A percentile compares a stretch with the other conserved stretches of the same genome.
These are phyloP conservation scores for Rhimphoctona megacephalus DNA, from an alignment of 2,888 invertebrate genomes.

Conservation along the genomic window DNA sequence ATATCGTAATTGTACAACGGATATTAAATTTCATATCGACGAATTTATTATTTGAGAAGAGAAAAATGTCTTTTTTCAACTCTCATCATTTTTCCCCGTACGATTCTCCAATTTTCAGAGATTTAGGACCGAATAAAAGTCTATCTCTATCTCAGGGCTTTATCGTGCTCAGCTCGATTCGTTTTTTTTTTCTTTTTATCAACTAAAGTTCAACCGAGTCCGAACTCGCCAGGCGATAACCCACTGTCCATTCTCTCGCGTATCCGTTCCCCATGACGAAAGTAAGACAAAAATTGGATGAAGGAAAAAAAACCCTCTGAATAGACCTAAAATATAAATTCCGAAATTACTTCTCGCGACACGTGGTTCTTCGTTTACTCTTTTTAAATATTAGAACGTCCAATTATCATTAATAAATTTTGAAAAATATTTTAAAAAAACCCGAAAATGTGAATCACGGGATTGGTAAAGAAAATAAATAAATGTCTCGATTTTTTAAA, in stretches of 20 bases:
- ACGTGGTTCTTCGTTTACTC: neutral
- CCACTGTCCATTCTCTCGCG: constrained; percentile 71
- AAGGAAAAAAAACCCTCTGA: neutral
- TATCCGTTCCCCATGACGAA: constrained; percentile 34
- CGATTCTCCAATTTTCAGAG: constrained; percentile 7
- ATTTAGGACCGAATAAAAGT: constrained; percentile 37
- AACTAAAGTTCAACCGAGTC: constrained; percentile 76
- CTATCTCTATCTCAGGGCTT: constrained; percentile 48
- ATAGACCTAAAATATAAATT: constrained; percentile 46
- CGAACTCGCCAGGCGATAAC: constrained; percentile 77
- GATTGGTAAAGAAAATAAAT: neutral
- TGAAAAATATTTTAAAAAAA: neutral
- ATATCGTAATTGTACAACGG: neutral
- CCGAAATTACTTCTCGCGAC: constrained; percentile 14
- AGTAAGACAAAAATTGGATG: constrained; percentile 11
- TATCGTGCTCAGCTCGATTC: constrained; percentile 40
- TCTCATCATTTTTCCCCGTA: neutral
- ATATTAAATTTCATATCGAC: neutral
- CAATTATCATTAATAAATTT: neutral
- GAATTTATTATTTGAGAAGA: neutral
- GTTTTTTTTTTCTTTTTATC: constrained; percentile 70
- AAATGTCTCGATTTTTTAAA: neutral
- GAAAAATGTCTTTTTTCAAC: neutral
- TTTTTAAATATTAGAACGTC: neutral
- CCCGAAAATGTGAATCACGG: neutral